Evolutionary conservation across 2,888 invertebrate species (phyloP), one percentile per base, ranked within the genome.

Genomic region (Steinernema hermaphroditum): DNA sequence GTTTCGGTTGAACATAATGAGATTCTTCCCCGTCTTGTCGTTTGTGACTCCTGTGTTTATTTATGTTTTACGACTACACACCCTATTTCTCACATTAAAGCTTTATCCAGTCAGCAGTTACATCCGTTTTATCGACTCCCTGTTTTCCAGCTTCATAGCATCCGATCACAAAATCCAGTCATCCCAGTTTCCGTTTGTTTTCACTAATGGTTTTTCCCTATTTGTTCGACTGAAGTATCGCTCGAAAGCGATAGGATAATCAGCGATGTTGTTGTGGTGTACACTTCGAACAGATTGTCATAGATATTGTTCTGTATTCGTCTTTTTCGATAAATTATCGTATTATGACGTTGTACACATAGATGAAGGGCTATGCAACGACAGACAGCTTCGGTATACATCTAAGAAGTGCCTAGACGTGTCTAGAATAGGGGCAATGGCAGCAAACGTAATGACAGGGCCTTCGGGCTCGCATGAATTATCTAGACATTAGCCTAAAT

Each of bases 251-350:
- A 62, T 62, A 9, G 34, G 32, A 62, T 4, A 4, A 62, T 62
- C 62, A 62, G 62, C 32, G 62, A 32, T 32, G 62, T 62, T 62
- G 62, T 62, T 62, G 62, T 62, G 32, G 16, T 62, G 32, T 62
- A 62, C 62, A 62, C 62, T 62, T 62, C 62, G 34, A 62, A 62
- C 62, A 62, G 62, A 62, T 62, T 62, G 62, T 62, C 62, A 62
- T 62, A 62, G 62, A 62, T 62, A n/a, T 62, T 62, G 62, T 62
- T 62, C 62, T 32, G 62, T 62, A 62, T 62, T 62, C 62, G 29
- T 62, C 62, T 62, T 14, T 62, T 19, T 62, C 54, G 29, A 62
- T 62, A 62, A 62, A 62, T 32, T 62, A 37, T 8, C 37, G 37
- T 37, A 37, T 37, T 12, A 12, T 37, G 37, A 4, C 37, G 12